Conservation (phyloP, 2,888 invertebrate genomes). For the Macaria notata region DNA sequence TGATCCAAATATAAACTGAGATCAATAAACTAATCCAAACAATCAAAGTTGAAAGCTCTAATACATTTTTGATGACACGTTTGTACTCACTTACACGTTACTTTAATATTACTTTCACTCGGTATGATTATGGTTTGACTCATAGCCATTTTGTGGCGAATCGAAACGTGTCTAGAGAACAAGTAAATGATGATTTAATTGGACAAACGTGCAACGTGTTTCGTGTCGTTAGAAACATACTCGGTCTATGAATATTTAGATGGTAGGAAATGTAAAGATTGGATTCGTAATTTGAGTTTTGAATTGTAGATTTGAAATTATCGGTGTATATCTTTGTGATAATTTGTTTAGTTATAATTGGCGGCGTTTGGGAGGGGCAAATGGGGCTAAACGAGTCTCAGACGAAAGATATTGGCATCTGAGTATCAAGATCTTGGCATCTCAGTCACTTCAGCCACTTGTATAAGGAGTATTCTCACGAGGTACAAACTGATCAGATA, state of each 20-base stretch:
- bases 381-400: too few species aligned
- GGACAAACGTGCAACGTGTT: slow-evolving; percentile 44
- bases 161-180: slow-evolving; percentile 35
- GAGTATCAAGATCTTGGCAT: too few species aligned
- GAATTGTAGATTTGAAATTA: too few species aligned
- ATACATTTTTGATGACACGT: slow-evolving; percentile 14
- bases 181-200: slow-evolving; percentile 45
- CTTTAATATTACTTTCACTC: slow-evolving; percentile 16
- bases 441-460: too few species aligned
- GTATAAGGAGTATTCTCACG: too few species aligned
- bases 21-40: slow-evolving; percentile 1
- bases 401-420: too few species aligned
- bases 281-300: too few species aligned
- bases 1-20: background rate
- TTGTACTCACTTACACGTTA: background rate
- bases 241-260: slow-evolving; percentile 24
- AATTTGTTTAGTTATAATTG: too few species aligned
- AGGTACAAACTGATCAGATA: too few species aligned
- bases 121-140: slow-evolving; percentile 17
- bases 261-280: too few species aligned
- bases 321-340: too few species aligned
- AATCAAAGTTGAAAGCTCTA: slow-evolving; percentile 5
- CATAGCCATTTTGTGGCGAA: slow-evolving; percentile 20
- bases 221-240: slow-evolving; percentile 32
- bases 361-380: too few species aligned